Base-by-base conservation (phyloP, 2,113 vertebrate species). In the Phalacrocorax carbo region DNA sequence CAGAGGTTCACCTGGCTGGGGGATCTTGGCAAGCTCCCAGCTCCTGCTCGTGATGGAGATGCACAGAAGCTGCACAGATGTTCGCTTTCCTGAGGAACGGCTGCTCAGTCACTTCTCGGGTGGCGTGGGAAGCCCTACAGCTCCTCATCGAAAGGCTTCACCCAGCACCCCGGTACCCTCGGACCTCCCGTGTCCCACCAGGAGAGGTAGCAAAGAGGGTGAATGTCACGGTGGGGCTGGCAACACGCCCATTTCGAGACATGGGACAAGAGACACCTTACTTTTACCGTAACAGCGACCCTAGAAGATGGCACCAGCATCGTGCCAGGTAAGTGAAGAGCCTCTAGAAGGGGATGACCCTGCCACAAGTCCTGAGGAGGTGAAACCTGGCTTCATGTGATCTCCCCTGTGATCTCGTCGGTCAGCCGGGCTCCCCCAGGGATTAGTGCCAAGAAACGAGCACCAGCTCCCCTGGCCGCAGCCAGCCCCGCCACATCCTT, bases 161-260 rank as follows among this genome's bases (percentile, higher is more conserved):
- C 66, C 34, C 68, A 13, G 2, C 5, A 1, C 27, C 13, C 36
- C 2, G 44, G 22, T 13, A 26, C 57, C 75, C 62, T 22, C 7
- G 0, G 58, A 20, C 26, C 36, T 13, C 48, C 60, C 7, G 2
- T 9, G 26, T 49, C 46, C 44, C 30, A 30, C 46, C 65, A 25
- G 19, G 34, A 44, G 15, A 15, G 62, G 27, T 3, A 9, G n/a
- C 36, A 46, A 21, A 29, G n/a, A 29, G 30, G 29, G 26, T 7
- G 49, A 52, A 10, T 5, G 26, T 36, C 87, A 15, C 4, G 4
- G 21, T 27, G 46, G n/a, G 19, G 40, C 58, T 68, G 52, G n/a
- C 58, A 30, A 23, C 2, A 5, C 13, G 36, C 55, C 40, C 22
- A 0, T 48, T 57, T 29, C 1, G 3, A 60, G 52, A 30, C 0